A percentile compares a stretch with the other conserved stretches of the same genome.
These are phyloP conservation scores for Colletes gigas DNA, from an alignment of 1,140 invertebrate genomes.

Conservation along the genomic window DNA sequence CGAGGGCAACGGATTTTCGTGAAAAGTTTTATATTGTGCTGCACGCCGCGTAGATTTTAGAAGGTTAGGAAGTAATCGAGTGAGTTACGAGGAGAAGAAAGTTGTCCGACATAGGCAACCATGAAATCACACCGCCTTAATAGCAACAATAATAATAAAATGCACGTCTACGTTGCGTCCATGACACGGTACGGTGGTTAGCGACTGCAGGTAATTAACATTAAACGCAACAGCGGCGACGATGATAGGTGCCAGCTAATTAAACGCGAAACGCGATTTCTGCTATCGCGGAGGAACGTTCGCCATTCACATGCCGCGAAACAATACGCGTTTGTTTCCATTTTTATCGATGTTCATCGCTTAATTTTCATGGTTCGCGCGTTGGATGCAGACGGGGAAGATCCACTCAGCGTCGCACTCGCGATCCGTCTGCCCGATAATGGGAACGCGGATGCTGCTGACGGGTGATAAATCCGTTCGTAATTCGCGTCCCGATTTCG, in stretches of 20 bases:
- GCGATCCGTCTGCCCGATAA: not conserved
- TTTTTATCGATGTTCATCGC: not conserved
- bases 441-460: constrained; percentile 1
- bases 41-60: no score
- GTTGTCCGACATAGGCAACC: no score
- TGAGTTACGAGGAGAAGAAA: no score
- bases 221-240: not conserved
- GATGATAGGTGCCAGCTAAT: not conserved
- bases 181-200: not conserved
- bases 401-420: not conserved
- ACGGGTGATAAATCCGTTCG: constrained; percentile 14
- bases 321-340: constrained; percentile 8
- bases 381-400: no score
- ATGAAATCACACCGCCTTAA: no score
- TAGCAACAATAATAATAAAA: no score
- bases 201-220: not conserved
- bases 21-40: not conserved
- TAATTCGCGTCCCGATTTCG: not conserved
- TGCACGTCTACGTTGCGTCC: no score
- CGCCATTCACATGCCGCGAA: not conserved
- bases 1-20: not conserved
- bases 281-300: not conserved
- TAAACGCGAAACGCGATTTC: not conserved
- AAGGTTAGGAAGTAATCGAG: no score
- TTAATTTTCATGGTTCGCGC: not conserved